A percentile compares a stretch with the other conserved stretches of the same genome.
Evolutionary conservation across 2,113 vertebrate genomes (phyloP).

Genomic region (Actenoides hombroni): DNA sequence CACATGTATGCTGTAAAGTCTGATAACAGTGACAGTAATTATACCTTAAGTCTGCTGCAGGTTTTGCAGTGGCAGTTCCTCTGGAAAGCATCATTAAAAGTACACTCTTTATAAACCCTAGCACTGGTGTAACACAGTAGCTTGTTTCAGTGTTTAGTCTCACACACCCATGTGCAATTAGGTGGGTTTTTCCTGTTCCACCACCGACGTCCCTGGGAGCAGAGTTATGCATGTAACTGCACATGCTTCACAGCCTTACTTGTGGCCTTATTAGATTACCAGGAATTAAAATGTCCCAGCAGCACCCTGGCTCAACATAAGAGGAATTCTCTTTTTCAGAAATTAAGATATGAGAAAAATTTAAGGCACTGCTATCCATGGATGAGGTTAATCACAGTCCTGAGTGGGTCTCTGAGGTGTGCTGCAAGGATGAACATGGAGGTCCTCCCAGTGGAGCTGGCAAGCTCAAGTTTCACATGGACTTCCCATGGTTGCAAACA

Average conservation of each 20-base stretch:
- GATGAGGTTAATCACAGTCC: neutral
- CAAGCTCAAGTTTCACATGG: accelerated
- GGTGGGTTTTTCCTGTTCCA: neutral
- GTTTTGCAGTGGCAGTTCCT: neutral
- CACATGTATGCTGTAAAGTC: neutral
- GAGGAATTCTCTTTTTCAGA: neutral
- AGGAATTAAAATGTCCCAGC: neutral
- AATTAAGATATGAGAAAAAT: neutral
- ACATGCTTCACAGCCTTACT: neutral
- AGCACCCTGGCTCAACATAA: neutral
- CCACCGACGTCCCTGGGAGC: neutral
- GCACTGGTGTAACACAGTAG: neutral
- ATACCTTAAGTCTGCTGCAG: neutral
- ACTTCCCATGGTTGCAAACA: neutral
- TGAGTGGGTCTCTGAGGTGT: neutral
- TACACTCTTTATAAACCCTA: neutral
- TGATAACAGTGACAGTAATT: neutral
- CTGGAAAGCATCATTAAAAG: neutral
- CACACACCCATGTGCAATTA: neutral
- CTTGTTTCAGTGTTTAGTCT: neutral
- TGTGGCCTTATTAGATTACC: neutral
- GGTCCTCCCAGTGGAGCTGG: neutral
- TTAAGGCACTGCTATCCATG: neutral
- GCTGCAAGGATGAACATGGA: neutral
- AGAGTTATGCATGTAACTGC: neutral